These are phyloP conservation scores for Donacobius atricapilla DNA, from an alignment of 2,113 vertebrate species.

Conservation along the genomic window DNA sequence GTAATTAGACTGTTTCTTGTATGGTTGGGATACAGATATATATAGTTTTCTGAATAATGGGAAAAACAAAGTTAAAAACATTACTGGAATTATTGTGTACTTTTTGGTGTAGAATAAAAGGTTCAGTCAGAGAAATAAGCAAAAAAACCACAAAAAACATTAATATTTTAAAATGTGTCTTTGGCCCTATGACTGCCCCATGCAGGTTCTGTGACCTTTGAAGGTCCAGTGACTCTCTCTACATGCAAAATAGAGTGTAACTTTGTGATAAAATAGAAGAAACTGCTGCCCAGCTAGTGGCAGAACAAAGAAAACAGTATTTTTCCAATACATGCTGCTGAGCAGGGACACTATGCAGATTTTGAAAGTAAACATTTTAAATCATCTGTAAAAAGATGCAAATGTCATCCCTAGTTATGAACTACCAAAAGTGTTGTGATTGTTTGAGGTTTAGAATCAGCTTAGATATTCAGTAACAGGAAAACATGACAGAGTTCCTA, in stretches of 20 bases:
- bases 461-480: background rate
- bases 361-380: background rate
- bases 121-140: background rate
- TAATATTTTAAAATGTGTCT: background rate
- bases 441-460: background rate
- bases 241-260: background rate
- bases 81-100: background rate
- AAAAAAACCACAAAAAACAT: background rate
- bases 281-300: background rate
- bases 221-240: background rate
- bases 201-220: background rate
- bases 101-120: background rate
- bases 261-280: background rate
- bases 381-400: background rate
- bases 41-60: background rate
- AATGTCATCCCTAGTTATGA: background rate
- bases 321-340: background rate
- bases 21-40: background rate
- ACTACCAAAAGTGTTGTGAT: background rate
- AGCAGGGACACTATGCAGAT: background rate
- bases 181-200: background rate
- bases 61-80: background rate
- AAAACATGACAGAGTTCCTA: constrained; percentile 1
- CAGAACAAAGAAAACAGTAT: background rate
- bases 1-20: background rate